Evolutionary conservation across 1,140 invertebrate species (phyloP).

Genomic region (Caenorhabditis briggsae): DNA sequence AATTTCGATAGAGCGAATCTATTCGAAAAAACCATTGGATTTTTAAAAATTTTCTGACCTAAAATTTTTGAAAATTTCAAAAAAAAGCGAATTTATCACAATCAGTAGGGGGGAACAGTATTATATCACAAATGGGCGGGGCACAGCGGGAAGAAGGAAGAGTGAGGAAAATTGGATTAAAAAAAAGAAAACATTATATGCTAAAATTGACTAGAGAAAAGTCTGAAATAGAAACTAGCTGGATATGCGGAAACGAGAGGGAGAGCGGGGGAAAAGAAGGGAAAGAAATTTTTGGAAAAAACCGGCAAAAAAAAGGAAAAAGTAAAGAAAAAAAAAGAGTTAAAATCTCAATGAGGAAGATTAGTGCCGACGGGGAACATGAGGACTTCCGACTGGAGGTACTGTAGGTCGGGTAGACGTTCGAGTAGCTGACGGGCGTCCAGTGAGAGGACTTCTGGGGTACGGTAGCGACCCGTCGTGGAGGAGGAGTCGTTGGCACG

Average conservation of each 20-base stretch:
- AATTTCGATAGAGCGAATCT: no score
- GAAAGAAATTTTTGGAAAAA: background rate
- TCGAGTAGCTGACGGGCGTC: slow-evolving; percentile 25
- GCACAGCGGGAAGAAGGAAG: background rate
- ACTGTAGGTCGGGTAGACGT: slow-evolving; percentile 13
- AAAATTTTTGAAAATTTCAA: background rate
- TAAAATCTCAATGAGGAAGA: slow-evolving; percentile 2
- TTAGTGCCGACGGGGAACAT: slow-evolving; percentile 19
- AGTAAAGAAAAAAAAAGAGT: background rate
- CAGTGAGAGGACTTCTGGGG: slow-evolving; percentile 12
- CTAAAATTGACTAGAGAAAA: slow-evolving; percentile 1
- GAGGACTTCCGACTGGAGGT: background rate
- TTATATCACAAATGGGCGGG: slow-evolving; percentile 35
- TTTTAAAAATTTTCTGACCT: background rate
- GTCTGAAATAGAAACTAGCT: background rate
- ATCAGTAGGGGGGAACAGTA: background rate
- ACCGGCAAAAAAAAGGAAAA: background rate
- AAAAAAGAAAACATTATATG: slow-evolving; percentile 3
- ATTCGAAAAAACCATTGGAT: no score
- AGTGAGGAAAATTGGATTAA: background rate
- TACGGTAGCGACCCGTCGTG: background rate
- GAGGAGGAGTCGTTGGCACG: background rate
- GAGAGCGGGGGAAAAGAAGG: background rate
- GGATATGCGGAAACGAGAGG: background rate
- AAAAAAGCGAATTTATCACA: slow-evolving; percentile 30